phyloP scores from a whole-genome alignment of 2,888 invertebrate genomes.

The Clunio marinus region DNA sequence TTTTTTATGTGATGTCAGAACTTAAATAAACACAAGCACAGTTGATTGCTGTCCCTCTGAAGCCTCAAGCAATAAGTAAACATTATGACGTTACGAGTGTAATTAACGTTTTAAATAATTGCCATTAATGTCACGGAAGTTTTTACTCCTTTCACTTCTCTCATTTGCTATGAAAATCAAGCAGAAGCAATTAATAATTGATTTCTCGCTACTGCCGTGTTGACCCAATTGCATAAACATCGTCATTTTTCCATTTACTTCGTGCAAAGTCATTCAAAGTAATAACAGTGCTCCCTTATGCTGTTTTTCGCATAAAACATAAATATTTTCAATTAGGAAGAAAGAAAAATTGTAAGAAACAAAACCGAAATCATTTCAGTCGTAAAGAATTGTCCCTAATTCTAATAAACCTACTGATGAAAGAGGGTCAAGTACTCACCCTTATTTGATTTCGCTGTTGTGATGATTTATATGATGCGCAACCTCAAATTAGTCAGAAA shows the following conservation, averaged over 20 bases:
- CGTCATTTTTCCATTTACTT: not conserved
- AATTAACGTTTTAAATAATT: no score
- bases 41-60: not conserved
- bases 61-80: no score
- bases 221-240: not conserved
- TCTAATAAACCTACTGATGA: not conserved
- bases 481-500: conserved; percentile 7
- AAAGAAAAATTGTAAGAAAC: not conserved
- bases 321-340: not conserved
- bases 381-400: conserved; percentile 4
- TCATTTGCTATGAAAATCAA: not conserved
- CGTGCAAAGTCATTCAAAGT: not conserved
- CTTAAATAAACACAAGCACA: not conserved
- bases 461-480: conserved; percentile 6
- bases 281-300: not conserved
- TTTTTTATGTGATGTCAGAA: conserved; percentile 1
- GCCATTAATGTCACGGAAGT: no score
- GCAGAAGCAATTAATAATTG: conserved; percentile 3
- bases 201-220: not conserved
- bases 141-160: not conserved
- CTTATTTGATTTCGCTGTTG: no score
- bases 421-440: not conserved
- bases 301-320: not conserved
- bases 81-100: no score
- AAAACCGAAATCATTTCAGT: not conserved